A percentile compares a stretch with the other conserved stretches of the same genome.
These are phyloP conservation scores for Strigamia crassipes DNA, from an alignment of 2,888 invertebrate species.

Conservation along the genomic window DNA sequence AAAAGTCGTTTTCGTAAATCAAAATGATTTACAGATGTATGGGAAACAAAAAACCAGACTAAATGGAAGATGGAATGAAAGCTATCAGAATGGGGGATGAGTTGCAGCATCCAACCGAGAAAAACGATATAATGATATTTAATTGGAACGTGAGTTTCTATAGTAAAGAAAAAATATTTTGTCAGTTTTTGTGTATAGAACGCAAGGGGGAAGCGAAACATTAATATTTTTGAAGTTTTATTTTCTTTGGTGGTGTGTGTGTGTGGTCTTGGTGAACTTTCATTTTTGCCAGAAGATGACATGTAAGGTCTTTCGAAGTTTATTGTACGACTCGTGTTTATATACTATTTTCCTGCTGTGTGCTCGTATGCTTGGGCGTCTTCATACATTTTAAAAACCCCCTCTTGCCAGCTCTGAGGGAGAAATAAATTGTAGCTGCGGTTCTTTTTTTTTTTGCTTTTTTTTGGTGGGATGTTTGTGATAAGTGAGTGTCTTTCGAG, in stretches of 20 bases:
- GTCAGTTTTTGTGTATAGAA: background rate
- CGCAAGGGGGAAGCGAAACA: background rate
- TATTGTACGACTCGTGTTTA: conserved; percentile 19
- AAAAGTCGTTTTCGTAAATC: conserved; percentile 34
- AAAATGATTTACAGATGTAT: background rate
- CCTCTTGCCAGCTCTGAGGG: conserved; percentile 31
- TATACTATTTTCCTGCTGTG: conserved; percentile 34
- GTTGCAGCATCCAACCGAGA: conserved; percentile 36
- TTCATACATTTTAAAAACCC: conserved; percentile 39
- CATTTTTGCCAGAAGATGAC: background rate
- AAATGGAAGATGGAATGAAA: background rate
- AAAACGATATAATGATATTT: background rate
- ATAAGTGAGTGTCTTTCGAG: conserved; percentile 41
- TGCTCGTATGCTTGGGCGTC: conserved; percentile 1
- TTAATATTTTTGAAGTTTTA: background rate
- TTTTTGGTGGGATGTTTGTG: conserved; percentile 20
- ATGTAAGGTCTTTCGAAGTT: conserved; percentile 23
- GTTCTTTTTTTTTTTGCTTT: background rate
- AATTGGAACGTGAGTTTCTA: background rate
- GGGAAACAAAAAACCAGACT: background rate
- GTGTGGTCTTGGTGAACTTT: conserved; percentile 4
- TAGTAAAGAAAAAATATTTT: background rate
- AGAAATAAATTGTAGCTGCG: conserved; percentile 28
- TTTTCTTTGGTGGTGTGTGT: background rate
- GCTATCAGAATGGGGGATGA: conserved; percentile 12